These are phyloP conservation scores for Fregetta grallaria DNA, from an alignment of 2,113 vertebrate species.

Conservation along the genomic window DNA sequence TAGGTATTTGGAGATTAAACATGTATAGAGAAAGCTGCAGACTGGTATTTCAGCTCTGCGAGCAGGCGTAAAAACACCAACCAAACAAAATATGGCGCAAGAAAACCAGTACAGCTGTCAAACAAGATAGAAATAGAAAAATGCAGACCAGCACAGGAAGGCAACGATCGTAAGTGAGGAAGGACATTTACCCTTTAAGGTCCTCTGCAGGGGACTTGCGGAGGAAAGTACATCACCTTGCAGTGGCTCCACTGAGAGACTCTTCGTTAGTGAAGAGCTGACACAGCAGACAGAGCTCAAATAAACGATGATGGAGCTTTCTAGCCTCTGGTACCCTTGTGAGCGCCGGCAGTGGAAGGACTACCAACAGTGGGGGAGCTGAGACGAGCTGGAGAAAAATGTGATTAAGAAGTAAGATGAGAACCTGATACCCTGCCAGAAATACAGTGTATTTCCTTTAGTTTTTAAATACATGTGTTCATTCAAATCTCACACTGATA, in stretches of 20 bases:
- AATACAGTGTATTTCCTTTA: not conserved
- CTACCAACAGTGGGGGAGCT: not conserved
- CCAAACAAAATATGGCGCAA: fast-evolving
- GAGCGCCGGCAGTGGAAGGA: not conserved
- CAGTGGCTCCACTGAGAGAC: not conserved
- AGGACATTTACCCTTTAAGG: not conserved
- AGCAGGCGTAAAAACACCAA: not conserved
- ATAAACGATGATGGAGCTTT: not conserved
- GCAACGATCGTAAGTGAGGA: not conserved
- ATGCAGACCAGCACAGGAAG: not conserved
- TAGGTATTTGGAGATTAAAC: not conserved
- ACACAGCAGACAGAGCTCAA: not conserved
- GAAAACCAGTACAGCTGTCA: not conserved
- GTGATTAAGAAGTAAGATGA: not conserved
- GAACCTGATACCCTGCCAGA: not conserved
- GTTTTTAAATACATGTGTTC: slow-evolving; percentile 1
- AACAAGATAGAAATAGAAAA: not conserved
- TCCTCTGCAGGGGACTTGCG: not conserved
- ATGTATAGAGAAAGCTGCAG: not conserved
- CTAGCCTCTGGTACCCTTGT: not conserved
- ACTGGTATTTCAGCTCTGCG: not conserved
- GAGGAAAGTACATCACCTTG: not conserved
- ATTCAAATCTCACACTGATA: slow-evolving; percentile 9
- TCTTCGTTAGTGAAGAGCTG: not conserved
- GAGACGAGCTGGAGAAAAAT: not conserved